Percentiles rank a stretch among this genome's conserved stretches.
Conservation (phyloP, 2,888 invertebrate genomes). For the Eledone cirrhosa region DNA sequence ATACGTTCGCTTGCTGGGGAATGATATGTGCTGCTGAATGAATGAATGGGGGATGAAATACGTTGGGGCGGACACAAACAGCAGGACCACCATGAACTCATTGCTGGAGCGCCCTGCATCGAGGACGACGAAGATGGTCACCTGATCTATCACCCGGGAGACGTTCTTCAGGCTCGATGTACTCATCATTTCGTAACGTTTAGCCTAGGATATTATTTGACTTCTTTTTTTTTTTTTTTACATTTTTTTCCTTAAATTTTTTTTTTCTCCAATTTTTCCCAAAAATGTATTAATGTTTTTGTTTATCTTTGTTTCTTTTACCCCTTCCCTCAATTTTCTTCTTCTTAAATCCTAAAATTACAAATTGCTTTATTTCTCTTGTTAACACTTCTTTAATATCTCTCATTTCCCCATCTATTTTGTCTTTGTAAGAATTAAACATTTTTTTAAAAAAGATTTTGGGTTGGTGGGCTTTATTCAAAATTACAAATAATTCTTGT, state of each 20-base stretch:
- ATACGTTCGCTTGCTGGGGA: slow-evolving; percentile 35
- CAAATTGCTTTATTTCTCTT: slow-evolving; percentile 15
- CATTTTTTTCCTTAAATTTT: slow-evolving; percentile 23
- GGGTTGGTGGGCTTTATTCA: too few relatives aligned
- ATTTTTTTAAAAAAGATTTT: too few relatives aligned
- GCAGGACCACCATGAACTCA: slow-evolving; percentile 41
- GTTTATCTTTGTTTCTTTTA: background rate
- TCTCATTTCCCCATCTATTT: background rate
- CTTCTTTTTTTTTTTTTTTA: slow-evolving; percentile 28
- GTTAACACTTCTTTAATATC: background rate
- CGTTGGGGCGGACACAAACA: slow-evolving; percentile 40
- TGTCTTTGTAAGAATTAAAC: too few relatives aligned
- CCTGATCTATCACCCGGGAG: slow-evolving; percentile 98
- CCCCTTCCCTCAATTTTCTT: background rate
- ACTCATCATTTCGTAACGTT: slow-evolving; percentile 59
- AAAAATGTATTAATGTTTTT: slow-evolving; percentile 31
- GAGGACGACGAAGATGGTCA: slow-evolving; percentile 99
- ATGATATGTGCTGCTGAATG: slow-evolving; percentile 34
- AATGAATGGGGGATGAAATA: slow-evolving; percentile 57
- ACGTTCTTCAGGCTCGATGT: slow-evolving; percentile 98
- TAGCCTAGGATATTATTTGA: slow-evolving; percentile 44
- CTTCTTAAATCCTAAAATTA: slow-evolving; percentile 5
- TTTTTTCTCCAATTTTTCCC: slow-evolving; percentile 29
- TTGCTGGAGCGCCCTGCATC: slow-evolving; percentile 78
- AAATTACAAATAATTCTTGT: too few relatives aligned